These are phyloP conservation scores for Vesta saturnalis DNA, from an alignment of 2,888 invertebrate genomes.

Conservation along the genomic window DNA sequence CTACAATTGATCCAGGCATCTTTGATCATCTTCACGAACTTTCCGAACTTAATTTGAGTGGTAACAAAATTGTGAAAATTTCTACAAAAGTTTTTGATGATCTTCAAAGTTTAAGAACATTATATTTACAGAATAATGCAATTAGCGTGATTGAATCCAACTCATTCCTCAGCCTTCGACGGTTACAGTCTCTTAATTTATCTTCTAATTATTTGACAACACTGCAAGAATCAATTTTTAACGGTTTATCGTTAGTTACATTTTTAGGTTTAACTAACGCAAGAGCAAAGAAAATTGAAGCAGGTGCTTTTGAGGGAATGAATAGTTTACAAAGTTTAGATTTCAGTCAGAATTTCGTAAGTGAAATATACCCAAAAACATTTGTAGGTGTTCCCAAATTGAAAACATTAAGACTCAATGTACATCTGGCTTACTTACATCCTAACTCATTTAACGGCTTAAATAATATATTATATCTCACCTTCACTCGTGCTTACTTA, in stretches of 20 bases:
- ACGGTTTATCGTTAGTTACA: constrained; percentile 13
- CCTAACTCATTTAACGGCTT: constrained; percentile 12
- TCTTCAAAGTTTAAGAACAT: not conserved
- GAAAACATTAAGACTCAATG: constrained; percentile 3
- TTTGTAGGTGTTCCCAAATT: constrained; percentile 14
- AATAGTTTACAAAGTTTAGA: constrained; percentile 7
- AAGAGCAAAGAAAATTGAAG: not conserved
- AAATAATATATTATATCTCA: not conserved
- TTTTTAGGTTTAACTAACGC: constrained; percentile 11
- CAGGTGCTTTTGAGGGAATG: constrained; percentile 19
- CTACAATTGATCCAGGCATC: not conserved
- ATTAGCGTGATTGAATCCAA: not conserved
- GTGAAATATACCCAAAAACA: not conserved
- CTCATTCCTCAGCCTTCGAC: not conserved
- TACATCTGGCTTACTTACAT: constrained; percentile 6
- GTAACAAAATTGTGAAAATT: not conserved
- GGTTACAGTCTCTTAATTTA: constrained; percentile 2
- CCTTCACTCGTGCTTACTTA: not conserved
- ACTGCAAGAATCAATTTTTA: constrained; percentile 15
- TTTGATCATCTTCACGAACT: not conserved
- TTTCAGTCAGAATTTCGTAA: constrained; percentile 18
- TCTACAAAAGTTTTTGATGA: not conserved
- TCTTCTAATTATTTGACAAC: constrained; percentile 10
- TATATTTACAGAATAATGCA: not conserved
- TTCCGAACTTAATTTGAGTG: not conserved